Evolutionary conservation across 2,113 vertebrate species (phyloP).

Genomic region (Pelecanus crispus): DNA sequence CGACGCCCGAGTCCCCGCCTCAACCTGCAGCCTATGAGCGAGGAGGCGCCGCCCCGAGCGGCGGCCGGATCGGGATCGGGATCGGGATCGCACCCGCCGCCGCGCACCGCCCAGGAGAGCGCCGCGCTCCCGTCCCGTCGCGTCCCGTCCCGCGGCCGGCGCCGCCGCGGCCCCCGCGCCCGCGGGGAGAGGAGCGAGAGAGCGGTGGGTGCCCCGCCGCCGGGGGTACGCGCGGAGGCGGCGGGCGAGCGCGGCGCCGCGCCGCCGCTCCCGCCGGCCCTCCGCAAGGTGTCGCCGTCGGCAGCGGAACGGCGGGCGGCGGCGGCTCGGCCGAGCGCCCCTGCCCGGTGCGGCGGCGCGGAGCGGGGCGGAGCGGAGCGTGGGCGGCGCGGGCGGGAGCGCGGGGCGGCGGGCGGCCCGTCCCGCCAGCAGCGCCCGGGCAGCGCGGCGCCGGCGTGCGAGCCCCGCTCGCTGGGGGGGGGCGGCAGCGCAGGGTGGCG

Average conservation of each 20-base stretch:
- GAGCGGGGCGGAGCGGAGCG: too few relatives aligned
- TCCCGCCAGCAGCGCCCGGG: too few relatives aligned
- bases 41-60: slow-evolving; percentile 23
- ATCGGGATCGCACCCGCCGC: neutral
- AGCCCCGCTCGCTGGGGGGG: neutral
- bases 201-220: neutral
- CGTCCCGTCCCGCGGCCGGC: neutral
- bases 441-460: neutral
- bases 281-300: slow-evolving; percentile 75
- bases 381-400: neutral
- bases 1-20: slow-evolving; percentile 31
- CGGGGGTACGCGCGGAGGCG: neutral
- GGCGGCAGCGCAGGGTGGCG: neutral
- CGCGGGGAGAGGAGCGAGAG: neutral
- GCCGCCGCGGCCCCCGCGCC: neutral
- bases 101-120: neutral
- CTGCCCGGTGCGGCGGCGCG: too few relatives aligned
- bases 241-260: neutral
- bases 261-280: neutral
- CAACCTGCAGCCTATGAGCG: slow-evolving; percentile 47
- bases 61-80: neutral
- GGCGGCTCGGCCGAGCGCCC: neutral
- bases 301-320: slow-evolving; percentile 30
- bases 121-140: neutral
- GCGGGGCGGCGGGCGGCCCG: too few relatives aligned